These are phyloP conservation scores for Drosophila leontia DNA, from an alignment of 1,140 invertebrate genomes.

Conservation along the genomic window DNA sequence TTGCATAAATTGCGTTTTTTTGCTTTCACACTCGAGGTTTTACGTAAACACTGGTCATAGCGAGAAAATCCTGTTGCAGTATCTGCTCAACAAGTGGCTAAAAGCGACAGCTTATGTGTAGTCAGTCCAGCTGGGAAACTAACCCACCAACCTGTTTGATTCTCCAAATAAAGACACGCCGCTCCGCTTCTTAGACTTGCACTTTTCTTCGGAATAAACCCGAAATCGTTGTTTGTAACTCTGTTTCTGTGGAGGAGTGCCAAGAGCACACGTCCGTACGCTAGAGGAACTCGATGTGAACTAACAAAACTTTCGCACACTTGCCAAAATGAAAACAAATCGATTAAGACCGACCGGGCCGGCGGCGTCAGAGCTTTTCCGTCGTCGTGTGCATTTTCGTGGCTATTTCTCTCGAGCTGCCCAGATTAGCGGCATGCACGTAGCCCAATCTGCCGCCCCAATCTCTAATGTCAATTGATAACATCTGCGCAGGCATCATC, in stretches of 20 bases:
- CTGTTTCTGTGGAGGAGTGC: slow-evolving; percentile 22
- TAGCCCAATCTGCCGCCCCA: slow-evolving; percentile 16
- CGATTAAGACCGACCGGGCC: slow-evolving; percentile 14
- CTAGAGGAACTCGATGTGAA: slow-evolving; percentile 51
- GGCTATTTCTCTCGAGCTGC: slow-evolving; percentile 14
- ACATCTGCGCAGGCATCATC: slow-evolving; percentile 22
- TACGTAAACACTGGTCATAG: slow-evolving; percentile 62
- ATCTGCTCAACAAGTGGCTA: slow-evolving; percentile 24
- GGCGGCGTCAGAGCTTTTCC: slow-evolving; percentile 46
- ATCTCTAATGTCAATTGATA: slow-evolving; percentile 38
- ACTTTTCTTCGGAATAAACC: slow-evolving; percentile 46
- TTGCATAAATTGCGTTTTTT: slow-evolving; percentile 11
- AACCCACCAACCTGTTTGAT: slow-evolving; percentile 76
- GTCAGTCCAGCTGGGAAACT: slow-evolving; percentile 32
- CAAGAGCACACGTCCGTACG: slow-evolving; percentile 56
- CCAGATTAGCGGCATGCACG: slow-evolving; percentile 48
- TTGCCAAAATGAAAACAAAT: slow-evolving; percentile 69
- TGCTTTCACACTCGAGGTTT: slow-evolving; percentile 21
- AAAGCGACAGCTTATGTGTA: neutral
- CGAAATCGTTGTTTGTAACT: slow-evolving; percentile 23
- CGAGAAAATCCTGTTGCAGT: slow-evolving; percentile 45
- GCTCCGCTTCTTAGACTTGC: slow-evolving; percentile 48
- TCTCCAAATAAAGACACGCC: slow-evolving; percentile 27
- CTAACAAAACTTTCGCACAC: slow-evolving; percentile 38
- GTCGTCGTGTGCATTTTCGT: slow-evolving; percentile 42